phyloP scores from a whole-genome alignment of 2,113 vertebrate genomes.

The Gopherus flavomarginatus region DNA sequence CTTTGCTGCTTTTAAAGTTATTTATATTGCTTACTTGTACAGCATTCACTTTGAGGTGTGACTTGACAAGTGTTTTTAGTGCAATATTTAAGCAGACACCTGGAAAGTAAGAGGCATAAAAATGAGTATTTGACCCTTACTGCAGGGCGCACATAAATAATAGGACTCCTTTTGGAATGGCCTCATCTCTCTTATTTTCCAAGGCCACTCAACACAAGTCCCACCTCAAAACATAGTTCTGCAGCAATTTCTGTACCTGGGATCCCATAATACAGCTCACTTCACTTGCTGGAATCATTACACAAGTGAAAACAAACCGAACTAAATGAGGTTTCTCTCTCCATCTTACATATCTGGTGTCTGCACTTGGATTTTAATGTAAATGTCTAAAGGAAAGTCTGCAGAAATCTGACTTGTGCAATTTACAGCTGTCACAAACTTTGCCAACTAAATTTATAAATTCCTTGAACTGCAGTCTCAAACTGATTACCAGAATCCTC shows the following conservation, averaged over 20 bases:
- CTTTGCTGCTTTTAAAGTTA: background rate
- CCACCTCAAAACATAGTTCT: rapidly evolving
- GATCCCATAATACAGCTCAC: background rate
- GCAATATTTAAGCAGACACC: background rate
- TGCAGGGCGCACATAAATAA: background rate
- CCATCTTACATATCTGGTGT: background rate
- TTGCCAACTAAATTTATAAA: background rate
- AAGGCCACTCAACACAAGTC: rapidly evolving
- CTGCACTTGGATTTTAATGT: rapidly evolving
- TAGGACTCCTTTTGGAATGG: rapidly evolving
- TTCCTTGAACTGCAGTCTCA: background rate
- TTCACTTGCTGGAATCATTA: rapidly evolving
- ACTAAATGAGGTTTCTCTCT: rapidly evolving
- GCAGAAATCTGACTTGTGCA: background rate
- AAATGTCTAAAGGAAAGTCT: background rate
- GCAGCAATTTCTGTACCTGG: rapidly evolving
- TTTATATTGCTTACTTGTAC: background rate
- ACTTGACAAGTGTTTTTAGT: background rate
- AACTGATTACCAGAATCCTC: background rate
- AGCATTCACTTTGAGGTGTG: background rate
- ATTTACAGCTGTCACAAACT: background rate
- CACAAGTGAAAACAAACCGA: rapidly evolving
- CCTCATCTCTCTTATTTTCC: rapidly evolving
- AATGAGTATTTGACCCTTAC: rapidly evolving
- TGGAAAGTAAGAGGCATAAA: background rate